Conservation (phyloP, 2,888 invertebrate genomes). For the Pheosia gnoma region DNA sequence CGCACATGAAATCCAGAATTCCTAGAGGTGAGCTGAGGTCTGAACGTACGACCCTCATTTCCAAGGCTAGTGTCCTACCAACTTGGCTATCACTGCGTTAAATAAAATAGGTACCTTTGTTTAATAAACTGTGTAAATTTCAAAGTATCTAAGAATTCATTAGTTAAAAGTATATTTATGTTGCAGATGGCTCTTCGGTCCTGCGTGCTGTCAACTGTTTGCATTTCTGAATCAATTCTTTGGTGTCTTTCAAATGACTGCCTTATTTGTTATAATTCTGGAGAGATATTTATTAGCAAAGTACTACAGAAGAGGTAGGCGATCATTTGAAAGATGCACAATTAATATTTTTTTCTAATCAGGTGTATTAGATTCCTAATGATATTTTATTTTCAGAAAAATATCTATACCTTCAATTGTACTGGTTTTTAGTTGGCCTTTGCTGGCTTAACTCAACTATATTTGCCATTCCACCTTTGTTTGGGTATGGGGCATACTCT, state of each 20-base stretch:
- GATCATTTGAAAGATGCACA: not conserved
- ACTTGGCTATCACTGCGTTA: no score
- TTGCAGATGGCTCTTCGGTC: constrained; percentile 83
- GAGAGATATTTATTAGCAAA: constrained; percentile 79
- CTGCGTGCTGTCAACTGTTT: constrained; percentile 80
- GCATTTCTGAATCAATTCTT: constrained; percentile 83
- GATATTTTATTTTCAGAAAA: constrained; percentile 64
- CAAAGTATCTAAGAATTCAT: not conserved
- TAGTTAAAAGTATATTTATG: constrained; percentile 7
- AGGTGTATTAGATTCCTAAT: not conserved
- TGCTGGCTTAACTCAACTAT: constrained; percentile 72
- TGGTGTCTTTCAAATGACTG: constrained; percentile 81
- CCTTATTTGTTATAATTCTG: constrained; percentile 74
- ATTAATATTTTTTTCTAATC: constrained; percentile 7
- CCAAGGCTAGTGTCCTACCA: no score
- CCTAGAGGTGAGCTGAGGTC: no score
- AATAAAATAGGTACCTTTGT: no score
- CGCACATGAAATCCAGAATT: no score
- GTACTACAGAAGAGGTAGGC: constrained; percentile 74
- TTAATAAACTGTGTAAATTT: not conserved
- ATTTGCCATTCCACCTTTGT: constrained; percentile 77
- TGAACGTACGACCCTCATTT: no score
- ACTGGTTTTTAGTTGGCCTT: constrained; percentile 69
- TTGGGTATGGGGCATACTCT: constrained; percentile 77
- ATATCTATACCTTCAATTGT: constrained; percentile 68